Evolutionary conservation across 2,113 vertebrate genomes (phyloP).

Genomic region (Pavo muticus): DNA sequence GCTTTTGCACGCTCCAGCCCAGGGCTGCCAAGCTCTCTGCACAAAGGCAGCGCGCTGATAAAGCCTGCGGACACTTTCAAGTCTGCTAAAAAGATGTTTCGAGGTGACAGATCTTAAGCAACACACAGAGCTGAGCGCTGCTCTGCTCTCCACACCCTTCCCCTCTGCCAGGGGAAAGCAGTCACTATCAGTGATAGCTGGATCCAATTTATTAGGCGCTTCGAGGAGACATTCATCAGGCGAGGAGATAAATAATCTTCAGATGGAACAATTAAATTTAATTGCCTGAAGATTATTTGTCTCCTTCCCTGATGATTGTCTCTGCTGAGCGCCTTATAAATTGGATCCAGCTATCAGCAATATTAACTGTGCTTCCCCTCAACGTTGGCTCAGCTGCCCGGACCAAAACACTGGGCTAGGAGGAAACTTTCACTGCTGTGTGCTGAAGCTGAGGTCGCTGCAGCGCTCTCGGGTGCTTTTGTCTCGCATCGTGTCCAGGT

Average conservation of each 20-base stretch:
- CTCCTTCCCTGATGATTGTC: constrained; percentile 74
- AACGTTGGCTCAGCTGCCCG: constrained; percentile 30
- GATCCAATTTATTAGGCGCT: constrained; percentile 73
- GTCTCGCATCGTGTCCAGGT: neutral
- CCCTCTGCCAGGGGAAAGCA: constrained; percentile 28
- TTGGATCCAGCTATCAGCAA: constrained; percentile 76
- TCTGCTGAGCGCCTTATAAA: constrained; percentile 70
- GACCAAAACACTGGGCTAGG: constrained; percentile 45
- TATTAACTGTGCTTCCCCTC: constrained; percentile 23
- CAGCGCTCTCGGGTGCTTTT: neutral
- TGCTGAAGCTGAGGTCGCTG: neutral
- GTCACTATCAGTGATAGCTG: constrained; percentile 67
- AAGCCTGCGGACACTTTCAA: constrained; percentile 30
- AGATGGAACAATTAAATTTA: constrained; percentile 79
- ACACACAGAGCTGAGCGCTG: constrained; percentile 15
- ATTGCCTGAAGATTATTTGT: constrained; percentile 77
- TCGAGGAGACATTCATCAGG: constrained; percentile 72
- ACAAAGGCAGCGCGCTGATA: neutral
- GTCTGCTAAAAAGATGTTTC: constrained; percentile 65
- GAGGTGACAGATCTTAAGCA: constrained; percentile 69
- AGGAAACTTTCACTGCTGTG: constrained; percentile 39
- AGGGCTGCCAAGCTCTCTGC: neutral
- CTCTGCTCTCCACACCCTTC: constrained; percentile 60
- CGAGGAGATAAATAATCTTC: constrained; percentile 77
- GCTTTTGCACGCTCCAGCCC: neutral